Conservation (phyloP, 2,797 vertebrate species). For the Thalassophryne amazonica region DNA sequence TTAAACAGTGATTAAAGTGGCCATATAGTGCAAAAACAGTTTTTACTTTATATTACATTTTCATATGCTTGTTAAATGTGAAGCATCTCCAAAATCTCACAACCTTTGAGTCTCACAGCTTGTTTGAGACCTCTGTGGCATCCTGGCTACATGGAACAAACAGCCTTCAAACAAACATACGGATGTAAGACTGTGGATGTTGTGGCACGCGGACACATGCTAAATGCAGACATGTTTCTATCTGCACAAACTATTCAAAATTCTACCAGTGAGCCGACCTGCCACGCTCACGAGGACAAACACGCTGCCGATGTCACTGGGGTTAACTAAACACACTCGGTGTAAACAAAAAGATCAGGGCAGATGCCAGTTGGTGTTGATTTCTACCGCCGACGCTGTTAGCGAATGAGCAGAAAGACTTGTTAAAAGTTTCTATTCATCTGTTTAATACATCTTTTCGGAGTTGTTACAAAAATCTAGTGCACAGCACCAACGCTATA, state of each 20-base stretch:
- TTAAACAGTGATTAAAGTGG: no score
- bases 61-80: no score
- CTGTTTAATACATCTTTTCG: not conserved
- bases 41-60: no score
- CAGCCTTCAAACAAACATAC: not conserved
- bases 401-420: no score
- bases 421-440: no score
- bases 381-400: no score
- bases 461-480: slow-evolving; percentile 1
- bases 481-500: not conserved
- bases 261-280: slow-evolving; percentile 19
- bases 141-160: slow-evolving; percentile 11
- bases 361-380: no score
- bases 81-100: no score
- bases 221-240: slow-evolving; percentile 18
- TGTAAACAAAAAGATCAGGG: slow-evolving; percentile 48
- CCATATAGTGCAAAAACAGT: no score
- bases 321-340: slow-evolving; percentile 38
- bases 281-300: not conserved
- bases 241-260: slow-evolving; percentile 21
- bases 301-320: slow-evolving; percentile 5
- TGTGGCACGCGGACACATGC: slow-evolving; percentile 1
- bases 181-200: no score
- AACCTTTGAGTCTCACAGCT: no score
- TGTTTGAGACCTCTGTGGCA: no score